A percentile compares a stretch with the other conserved stretches of the same genome.
These are phyloP conservation scores for Zelleria hepariella DNA, from an alignment of 2,888 invertebrate genomes.

Conservation along the genomic window DNA sequence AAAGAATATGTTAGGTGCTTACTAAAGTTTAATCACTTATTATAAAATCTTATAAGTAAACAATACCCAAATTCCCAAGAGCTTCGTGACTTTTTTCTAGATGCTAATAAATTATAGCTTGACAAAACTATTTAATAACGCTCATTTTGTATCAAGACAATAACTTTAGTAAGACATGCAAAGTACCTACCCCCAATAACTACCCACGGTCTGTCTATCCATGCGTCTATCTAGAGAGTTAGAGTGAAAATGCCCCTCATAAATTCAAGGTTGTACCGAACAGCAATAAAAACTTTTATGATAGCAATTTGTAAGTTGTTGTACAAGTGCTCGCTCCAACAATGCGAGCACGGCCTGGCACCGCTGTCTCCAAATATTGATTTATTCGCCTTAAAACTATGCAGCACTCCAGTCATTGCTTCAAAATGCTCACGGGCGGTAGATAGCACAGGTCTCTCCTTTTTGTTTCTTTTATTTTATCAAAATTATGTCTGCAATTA, in stretches of 20 bases:
- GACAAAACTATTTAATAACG: neutral
- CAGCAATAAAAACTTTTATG: constrained; percentile 48
- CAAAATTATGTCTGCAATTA: constrained; percentile 32
- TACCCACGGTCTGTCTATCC: neutral
- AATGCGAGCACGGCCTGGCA: constrained; percentile 34
- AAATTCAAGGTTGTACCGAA: constrained; percentile 42
- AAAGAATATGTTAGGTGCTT: too few relatives aligned
- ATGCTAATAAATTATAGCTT: too few relatives aligned
- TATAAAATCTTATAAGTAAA: too few relatives aligned
- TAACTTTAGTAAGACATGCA: neutral
- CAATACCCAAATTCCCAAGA: too few relatives aligned
- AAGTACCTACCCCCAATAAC: neutral
- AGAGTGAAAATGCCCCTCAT: constrained; percentile 17
- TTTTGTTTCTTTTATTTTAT: constrained; percentile 12
- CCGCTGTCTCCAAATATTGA: constrained; percentile 58
- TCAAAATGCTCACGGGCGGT: neutral
- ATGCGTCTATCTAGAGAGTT: neutral
- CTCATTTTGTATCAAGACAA: neutral
- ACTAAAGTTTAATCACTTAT: too few relatives aligned
- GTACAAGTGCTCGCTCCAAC: constrained; percentile 40
- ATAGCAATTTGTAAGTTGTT: constrained; percentile 46
- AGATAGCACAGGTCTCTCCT: neutral
- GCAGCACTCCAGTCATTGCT: constrained; percentile 24
- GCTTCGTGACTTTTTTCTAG: too few relatives aligned
- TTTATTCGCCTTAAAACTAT: constrained; percentile 38